phyloP scores from a whole-genome alignment of 2,797 vertebrate species.

The Epinephelus awoara region DNA sequence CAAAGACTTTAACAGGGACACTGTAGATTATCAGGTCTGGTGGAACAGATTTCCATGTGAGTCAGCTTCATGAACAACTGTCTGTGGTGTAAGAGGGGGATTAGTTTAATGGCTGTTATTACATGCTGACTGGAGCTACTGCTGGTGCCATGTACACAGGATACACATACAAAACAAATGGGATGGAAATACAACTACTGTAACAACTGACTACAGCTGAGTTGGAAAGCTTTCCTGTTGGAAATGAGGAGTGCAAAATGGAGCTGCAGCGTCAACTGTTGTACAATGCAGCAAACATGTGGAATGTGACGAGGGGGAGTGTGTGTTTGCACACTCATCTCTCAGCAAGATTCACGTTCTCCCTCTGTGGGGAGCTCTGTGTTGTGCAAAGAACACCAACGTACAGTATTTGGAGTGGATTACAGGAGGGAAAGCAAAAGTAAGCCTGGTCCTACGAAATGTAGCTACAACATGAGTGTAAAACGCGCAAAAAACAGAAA shows the following conservation, averaged over 20 bases:
- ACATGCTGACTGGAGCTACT: conserved; percentile 9
- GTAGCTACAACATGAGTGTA: conserved; percentile 2
- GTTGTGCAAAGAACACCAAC: conserved; percentile 14
- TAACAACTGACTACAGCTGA: not conserved
- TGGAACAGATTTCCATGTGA: not conserved
- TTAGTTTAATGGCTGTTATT: not conserved
- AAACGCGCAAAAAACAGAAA: not conserved
- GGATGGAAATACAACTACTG: not conserved
- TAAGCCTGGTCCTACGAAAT: conserved; percentile 16
- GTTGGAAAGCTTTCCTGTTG: not conserved
- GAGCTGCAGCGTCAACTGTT: not conserved
- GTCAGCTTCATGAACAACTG: not conserved
- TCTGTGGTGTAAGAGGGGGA: not conserved
- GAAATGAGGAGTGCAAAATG: conserved; percentile 18
- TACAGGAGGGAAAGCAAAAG: not conserved
- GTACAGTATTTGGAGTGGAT: not conserved
- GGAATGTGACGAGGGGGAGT: conserved; percentile 10
- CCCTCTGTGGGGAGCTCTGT: conserved; percentile 5
- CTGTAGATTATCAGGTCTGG: not conserved
- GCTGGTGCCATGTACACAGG: conserved; percentile 15
- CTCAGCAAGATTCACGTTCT: conserved; percentile 3
- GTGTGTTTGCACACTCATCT: conserved; percentile 15
- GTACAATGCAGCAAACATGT: not conserved
- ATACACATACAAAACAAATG: not conserved
- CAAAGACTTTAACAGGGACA: not conserved